Evolutionary conservation across 2,113 vertebrate genomes (phyloP), one percentile per base, ranked within the genome.

Genomic region (Casuarius casuarius): DNA sequence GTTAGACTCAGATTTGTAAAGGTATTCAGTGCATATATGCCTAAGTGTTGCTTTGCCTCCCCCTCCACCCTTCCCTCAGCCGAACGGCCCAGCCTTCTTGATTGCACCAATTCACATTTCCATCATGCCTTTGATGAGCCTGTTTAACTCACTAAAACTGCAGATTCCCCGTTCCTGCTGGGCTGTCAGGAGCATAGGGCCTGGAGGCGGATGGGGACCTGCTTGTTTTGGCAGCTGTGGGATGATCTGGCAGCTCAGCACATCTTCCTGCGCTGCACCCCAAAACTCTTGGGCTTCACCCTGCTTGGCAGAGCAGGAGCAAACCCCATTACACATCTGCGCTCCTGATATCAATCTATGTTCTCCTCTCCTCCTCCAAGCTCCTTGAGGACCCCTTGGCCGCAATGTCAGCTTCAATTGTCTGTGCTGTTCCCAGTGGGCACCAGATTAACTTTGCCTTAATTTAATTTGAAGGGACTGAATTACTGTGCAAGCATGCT

Each of bases 21-120:
- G 42, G 19, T 40, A 13, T 2, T 17, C 21, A 18, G 31, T 11
- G 12, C 0, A 1, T 9, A 4, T 5, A 11, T 1, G 3, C n/a
- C 16, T 21, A 25, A 75, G 40, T 21, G 49, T 48, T 56, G 33
- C 40, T 58, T 16, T 13, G 33, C 44, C 31, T 58, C 38, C 12
- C 14, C 7, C 49, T 62, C 23, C 31, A 8, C 38, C 38, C 38
- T 38, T 38, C 38, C 38, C 38, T 7, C 63, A 29, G 8, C 6
- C 51, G 52, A 49, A 76, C n/a, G 29, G 23, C 31, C 20, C 65
- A 68, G 7, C 63, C 52, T 6, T 13, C 63, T 38, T 25, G 20
- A 46, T 44, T 7, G 12, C 35, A 22, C 20, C 35, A 25, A 22
- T 42, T 77, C 23, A 78, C 25, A 4, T 20, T 25, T 22, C 61